Evolutionary conservation across 2,797 vertebrate species (phyloP).

Genomic region (Halcyon smyrnensis): DNA sequence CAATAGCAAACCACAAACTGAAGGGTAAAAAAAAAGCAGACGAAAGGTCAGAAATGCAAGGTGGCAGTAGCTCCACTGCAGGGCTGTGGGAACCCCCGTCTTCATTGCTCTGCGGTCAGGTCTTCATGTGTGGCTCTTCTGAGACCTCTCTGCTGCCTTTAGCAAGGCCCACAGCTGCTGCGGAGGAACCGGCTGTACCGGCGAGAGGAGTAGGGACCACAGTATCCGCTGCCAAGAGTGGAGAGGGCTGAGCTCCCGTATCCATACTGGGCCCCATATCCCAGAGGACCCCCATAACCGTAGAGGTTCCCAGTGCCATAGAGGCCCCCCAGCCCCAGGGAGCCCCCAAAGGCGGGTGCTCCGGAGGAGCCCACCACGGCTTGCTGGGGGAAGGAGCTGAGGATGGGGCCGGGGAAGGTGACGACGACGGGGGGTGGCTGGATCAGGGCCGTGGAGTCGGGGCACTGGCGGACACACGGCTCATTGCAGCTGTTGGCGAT

Average conservation of each 20-base stretch:
- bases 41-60: neutral
- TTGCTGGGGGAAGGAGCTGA: slow-evolving; percentile 61
- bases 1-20: neutral
- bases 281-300: neutral
- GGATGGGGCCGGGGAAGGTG: slow-evolving; percentile 61
- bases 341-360: neutral
- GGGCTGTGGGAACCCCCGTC: neutral
- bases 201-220: neutral
- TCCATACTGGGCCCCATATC: neutral
- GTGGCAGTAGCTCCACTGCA: neutral
- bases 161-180: slow-evolving; percentile 23
- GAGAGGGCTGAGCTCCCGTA: neutral
- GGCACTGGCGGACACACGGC: neutral
- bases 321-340: neutral
- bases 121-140: neutral
- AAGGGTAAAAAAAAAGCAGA: neutral
- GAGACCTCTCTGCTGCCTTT: neutral
- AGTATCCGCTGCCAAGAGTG: fast-evolving
- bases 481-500: slow-evolving; percentile 30
- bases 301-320: fast-evolving
- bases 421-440: neutral
- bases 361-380: neutral
- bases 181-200: neutral
- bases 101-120: neutral
- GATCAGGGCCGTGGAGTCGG: neutral